Evolutionary conservation across 2,888 invertebrate species (phyloP).

Genomic region (Drosophila infuscata): DNA sequence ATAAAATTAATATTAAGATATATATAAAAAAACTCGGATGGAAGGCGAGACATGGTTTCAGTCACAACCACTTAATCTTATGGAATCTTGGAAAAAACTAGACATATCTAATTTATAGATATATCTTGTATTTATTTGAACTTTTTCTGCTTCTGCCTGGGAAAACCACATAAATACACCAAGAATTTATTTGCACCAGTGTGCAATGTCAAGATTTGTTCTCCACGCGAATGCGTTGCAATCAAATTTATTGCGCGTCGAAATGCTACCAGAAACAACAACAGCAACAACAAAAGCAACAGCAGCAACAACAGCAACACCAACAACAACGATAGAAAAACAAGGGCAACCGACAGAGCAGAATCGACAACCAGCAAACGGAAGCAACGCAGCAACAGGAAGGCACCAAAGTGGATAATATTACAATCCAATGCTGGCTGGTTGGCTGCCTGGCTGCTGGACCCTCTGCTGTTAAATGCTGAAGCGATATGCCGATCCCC

Average conservation of each 20-base stretch:
- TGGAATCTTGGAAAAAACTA: not conserved
- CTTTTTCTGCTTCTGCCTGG: not conserved
- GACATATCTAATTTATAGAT: not conserved
- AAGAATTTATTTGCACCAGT: constrained; percentile 6
- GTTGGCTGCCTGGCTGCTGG: not conserved
- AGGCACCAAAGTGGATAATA: constrained; percentile 70
- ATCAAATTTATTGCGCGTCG: constrained; percentile 69
- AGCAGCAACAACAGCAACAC: constrained; percentile 12
- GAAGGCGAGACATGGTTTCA: not conserved
- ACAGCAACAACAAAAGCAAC: constrained; percentile 19
- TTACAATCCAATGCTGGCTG: constrained; percentile 48
- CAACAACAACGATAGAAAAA: constrained; percentile 17
- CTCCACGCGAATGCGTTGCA: constrained; percentile 62
- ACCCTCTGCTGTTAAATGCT: constrained; percentile 7
- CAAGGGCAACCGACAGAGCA: constrained; percentile 12
- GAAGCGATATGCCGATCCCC: constrained; percentile 17
- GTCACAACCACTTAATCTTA: not conserved
- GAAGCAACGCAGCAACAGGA: constrained; percentile 68
- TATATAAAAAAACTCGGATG: not conserved
- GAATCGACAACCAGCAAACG: constrained; percentile 46
- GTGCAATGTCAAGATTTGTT: constrained; percentile 49
- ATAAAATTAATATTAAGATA: not conserved
- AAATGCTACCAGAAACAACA: constrained; percentile 46
- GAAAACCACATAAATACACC: not conserved
- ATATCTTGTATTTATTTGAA: no score